Base-by-base conservation (phyloP, 2,113 vertebrate species). In the Oryzias woworae region DNA sequence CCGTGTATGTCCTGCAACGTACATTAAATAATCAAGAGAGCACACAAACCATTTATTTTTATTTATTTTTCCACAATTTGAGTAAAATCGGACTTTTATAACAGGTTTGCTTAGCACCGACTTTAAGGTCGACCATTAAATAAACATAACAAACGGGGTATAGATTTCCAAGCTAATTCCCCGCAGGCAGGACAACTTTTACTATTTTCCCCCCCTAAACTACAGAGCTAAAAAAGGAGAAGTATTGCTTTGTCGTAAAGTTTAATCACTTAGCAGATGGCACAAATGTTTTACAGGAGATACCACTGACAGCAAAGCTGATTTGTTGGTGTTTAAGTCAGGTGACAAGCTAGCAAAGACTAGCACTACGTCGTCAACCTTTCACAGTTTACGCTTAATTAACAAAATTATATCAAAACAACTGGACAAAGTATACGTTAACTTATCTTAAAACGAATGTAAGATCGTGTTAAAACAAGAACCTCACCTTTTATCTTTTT, bases 291-390 rank as follows among this genome's bases (percentile, higher is more conserved):
- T 57, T 58, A 53, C 3, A 8, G 66, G 23, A 56, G 24, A n/a
- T 1, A 61, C 7, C 18, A 28, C 20, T 50, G 15, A 54, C 8
- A 31, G 62, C 1, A 75, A 86, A 86, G 79, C 77, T 74, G 84
- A 77, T 80, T 73, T 81, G 75, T 66, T 26, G 24, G 75, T 69
- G 60, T 67, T 26, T 10, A 20, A 58, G 66, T 85, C 81, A 77
- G 71, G 78, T 82, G 75, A 84, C 74, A 45, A 75, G 76, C 76
- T 82, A 79, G 63, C 80, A 66, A 36, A 52, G 53, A 62, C 51
- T 52, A 64, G 64, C 71, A 50, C 24, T 31, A 17, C 8, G 36
- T 28, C 36, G 49, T 62, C 56, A 45, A 47, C n/a, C 56, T 6
- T 1, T 7, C 12, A 12, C 36, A 12, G 8, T 36, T 31, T 36